Base-by-base conservation (phyloP, 2,888 invertebrate species). In the Phalangium opilio region DNA sequence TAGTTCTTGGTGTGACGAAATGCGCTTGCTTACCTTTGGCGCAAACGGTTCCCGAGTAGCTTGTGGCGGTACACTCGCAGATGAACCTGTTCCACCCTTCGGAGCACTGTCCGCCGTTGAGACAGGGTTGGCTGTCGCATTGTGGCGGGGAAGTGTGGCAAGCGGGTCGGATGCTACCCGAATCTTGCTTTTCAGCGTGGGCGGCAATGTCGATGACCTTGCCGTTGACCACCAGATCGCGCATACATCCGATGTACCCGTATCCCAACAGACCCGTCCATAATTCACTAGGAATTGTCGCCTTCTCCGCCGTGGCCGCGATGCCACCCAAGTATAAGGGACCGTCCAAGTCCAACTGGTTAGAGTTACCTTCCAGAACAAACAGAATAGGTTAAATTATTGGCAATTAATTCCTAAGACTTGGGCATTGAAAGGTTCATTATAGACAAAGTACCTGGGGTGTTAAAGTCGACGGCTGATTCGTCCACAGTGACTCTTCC, bases 41-140 rank as follows among this genome's bases (percentile, higher is more conserved):
- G 69, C 95, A 95, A 11, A 85, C 87, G 1, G 85, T 83, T 21
- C 93, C 95, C 0, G 81, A 82, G 62, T 80, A 91, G 53, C 81
- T 75, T 0, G 91, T 93, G 33, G 77, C 75, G 10, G 85, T 80
- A 65, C 95, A 95, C 66, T 95, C 91, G 64, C 95, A 95, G 45
- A 87, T 75, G 57, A 83, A 84, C 50, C 93, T 74, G 69, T 93
- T 91, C 93, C 93, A 95, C 0, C 95, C 95, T 65, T 93, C 91
- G 3, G 78, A 72, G 67, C 95, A 95, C 18, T 73, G 70, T 1
- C 89, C 90, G 2, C 82, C 81, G 63, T 93, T 86, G 66, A 85
- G 78, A 63, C 95, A 95, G 0, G 91, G 90, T 14, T 81, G 78
- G 40, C 81, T 82, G 47, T 62, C 57, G 57, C 70, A 71, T 50